Conservation (phyloP, 2,113 vertebrate species). For the Coregonus clupeaformis region DNA sequence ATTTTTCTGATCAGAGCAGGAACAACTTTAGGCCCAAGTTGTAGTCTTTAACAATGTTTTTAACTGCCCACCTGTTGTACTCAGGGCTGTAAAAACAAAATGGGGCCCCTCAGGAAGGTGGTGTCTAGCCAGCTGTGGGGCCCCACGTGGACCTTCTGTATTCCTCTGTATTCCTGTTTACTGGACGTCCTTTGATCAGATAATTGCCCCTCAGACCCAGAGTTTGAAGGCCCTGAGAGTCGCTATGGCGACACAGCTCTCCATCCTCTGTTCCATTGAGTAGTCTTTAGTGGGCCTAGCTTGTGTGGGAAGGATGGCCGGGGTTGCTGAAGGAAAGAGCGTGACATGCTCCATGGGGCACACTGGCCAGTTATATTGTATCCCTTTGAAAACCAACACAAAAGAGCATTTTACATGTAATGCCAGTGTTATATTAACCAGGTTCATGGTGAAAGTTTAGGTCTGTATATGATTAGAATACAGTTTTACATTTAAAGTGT, state of each 20-base stretch:
- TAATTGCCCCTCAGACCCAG: constrained; percentile 69
- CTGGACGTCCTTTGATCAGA: constrained; percentile 73
- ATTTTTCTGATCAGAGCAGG: no score
- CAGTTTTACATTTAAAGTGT: no score
- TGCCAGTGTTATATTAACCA: no score
- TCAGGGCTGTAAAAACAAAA: neutral
- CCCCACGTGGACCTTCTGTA: constrained; percentile 51
- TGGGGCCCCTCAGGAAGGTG: neutral
- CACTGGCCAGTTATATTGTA: no score
- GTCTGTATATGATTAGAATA: no score
- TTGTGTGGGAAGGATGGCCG: neutral
- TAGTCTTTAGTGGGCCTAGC: constrained; percentile 51
- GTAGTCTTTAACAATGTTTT: no score
- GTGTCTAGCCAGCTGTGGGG: constrained; percentile 56
- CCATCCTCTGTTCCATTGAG: constrained; percentile 51
- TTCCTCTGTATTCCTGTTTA: constrained; percentile 38
- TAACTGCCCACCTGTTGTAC: neutral
- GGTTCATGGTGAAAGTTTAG: no score
- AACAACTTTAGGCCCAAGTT: neutral
- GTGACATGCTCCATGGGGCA: no score
- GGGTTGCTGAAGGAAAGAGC: neutral
- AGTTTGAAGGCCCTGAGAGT: constrained; percentile 66
- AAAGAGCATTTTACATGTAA: no score
- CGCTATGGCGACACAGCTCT: constrained; percentile 63
- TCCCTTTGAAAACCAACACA: no score